A percentile compares a stretch with the other conserved stretches of the same genome.
Conservation (phyloP, 2,113 vertebrate genomes). For the Oryzias celebensis region DNA sequence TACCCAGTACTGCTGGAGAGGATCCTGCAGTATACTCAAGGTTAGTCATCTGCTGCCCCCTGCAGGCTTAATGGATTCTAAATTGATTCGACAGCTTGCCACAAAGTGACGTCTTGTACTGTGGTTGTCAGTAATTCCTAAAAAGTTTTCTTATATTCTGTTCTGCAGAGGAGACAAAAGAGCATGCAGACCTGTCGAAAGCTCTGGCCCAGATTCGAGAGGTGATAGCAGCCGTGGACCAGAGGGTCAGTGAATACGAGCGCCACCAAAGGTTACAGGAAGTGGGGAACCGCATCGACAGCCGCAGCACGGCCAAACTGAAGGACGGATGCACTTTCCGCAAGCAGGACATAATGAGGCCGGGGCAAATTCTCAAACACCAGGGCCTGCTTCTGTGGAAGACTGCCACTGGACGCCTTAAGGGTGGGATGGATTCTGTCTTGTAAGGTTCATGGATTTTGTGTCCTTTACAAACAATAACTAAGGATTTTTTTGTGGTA, state of each 20-base stretch:
- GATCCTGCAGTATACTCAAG: slow-evolving; percentile 89
- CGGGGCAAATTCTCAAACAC: slow-evolving; percentile 82
- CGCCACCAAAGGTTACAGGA: slow-evolving; percentile 86
- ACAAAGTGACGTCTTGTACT: background rate
- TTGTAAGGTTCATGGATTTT: no score
- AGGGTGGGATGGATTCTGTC: slow-evolving; percentile 75
- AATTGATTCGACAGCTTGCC: background rate
- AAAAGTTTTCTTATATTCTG: background rate
- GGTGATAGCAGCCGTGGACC: slow-evolving; percentile 86
- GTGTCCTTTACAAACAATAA: no score
- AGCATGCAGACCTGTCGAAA: slow-evolving; percentile 83
- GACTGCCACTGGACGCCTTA: slow-evolving; percentile 93
- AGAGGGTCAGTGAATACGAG: slow-evolving; percentile 88
- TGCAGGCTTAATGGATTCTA: slow-evolving; percentile 16
- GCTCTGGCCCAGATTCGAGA: slow-evolving; percentile 87
- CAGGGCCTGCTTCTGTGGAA: slow-evolving; percentile 94
- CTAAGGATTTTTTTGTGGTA: background rate
- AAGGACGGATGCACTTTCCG: slow-evolving; percentile 88
- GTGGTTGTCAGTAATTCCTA: background rate
- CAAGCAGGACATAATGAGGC: slow-evolving; percentile 86
- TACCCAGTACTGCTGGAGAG: slow-evolving; percentile 95
- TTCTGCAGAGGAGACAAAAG: slow-evolving; percentile 83
- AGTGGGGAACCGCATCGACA: slow-evolving; percentile 90
- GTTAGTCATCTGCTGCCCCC: slow-evolving; percentile 72
- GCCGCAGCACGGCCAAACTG: slow-evolving; percentile 87